Percentiles rank a stretch among this genome's conserved stretches.
phyloP scores from a whole-genome alignment of 2,888 invertebrate genomes.

The Morinoia aosen region DNA sequence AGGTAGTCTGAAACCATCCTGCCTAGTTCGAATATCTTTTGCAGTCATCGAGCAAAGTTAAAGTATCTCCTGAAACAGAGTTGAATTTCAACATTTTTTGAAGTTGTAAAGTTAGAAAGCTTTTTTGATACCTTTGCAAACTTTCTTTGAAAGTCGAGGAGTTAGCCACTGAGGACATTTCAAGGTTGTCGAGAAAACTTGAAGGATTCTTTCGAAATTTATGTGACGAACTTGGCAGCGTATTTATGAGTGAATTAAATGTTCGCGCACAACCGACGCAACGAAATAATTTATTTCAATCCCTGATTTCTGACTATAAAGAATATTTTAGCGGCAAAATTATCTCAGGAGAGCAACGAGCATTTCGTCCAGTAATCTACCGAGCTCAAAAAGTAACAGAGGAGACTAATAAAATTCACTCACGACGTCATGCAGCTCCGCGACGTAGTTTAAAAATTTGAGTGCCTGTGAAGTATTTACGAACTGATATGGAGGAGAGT shows the following conservation, averaged over 20 bases:
- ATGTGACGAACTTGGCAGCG: neutral
- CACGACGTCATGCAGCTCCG: neutral
- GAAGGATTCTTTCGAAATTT: neutral
- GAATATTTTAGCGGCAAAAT: neutral
- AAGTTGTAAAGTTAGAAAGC: neutral
- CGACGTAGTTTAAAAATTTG: neutral
- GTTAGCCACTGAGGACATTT: neutral
- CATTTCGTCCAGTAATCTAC: neutral
- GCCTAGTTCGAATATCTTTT: neutral
- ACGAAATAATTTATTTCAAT: neutral
- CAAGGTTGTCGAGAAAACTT: neutral
- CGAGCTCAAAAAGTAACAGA: neutral
- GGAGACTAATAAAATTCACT: neutral
- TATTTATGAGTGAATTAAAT: neutral
- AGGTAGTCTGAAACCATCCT: neutral
- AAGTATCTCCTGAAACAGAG: neutral
- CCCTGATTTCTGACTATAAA: neutral
- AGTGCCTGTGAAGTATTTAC: neutral
- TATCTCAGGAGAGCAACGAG: neutral
- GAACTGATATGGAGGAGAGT: neutral
- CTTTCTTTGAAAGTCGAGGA: neutral
- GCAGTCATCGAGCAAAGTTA: neutral
- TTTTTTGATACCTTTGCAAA: too few species aligned
- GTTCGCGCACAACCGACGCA: neutral
- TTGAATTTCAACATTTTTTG: neutral